A percentile compares a stretch with the other conserved stretches of the same genome.
phyloP scores from a whole-genome alignment of 2,888 invertebrate genomes.

The Acanthoscelides obtectus region DNA sequence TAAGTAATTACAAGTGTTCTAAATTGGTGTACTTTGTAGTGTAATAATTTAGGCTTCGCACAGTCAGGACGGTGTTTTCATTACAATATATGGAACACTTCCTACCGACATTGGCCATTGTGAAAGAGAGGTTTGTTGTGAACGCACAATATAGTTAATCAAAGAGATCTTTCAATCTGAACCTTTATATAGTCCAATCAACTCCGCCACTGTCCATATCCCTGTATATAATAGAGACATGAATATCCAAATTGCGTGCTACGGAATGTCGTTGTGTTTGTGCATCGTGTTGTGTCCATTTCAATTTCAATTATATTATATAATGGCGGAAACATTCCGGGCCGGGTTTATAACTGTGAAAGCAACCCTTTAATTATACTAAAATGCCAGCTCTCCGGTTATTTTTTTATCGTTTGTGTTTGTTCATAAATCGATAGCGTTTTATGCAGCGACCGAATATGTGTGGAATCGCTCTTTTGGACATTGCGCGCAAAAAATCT shows the following conservation, averaged over 20 bases:
- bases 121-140: too few relatives aligned
- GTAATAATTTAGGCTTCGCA: too few relatives aligned
- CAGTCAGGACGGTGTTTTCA: too few relatives aligned
- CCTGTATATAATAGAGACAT: neutral
- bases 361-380: neutral
- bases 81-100: too few relatives aligned
- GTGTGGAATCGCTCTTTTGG: neutral
- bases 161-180: too few relatives aligned
- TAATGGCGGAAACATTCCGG: neutral
- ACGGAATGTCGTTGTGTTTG: constrained; percentile 28
- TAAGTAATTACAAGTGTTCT: too few relatives aligned
- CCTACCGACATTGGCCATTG: too few relatives aligned
- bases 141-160: too few relatives aligned
- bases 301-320: constrained; percentile 24
- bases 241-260: neutral
- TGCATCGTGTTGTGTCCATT: constrained; percentile 33
- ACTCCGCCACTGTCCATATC: neutral
- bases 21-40: too few relatives aligned
- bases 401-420: neutral
- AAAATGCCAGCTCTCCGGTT: neutral
- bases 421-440: neutral
- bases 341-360: constrained; percentile 27
- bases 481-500: neutral
- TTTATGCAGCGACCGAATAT: neutral
- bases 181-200: too few relatives aligned